Percentiles rank a stretch among this genome's conserved stretches.
Conservation (phyloP, 2,113 vertebrate genomes). For the Rhadina sibilatrix region DNA sequence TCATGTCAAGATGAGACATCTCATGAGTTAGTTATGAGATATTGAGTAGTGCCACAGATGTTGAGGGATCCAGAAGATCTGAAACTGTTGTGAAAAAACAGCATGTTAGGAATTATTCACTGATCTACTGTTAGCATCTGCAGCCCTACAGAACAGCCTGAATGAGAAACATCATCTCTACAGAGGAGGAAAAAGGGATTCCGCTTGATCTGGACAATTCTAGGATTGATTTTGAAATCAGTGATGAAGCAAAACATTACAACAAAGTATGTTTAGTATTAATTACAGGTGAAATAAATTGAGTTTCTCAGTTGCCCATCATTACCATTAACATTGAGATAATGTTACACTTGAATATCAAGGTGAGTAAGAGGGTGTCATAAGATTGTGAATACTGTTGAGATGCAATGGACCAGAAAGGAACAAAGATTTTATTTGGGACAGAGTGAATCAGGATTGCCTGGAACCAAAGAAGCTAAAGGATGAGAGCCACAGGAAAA, state of each 20-base stretch:
- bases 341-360: background rate
- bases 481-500: background rate
- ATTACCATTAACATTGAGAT: background rate
- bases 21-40: background rate
- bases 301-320: background rate
- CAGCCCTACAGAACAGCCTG: background rate
- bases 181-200: background rate
- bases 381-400: background rate
- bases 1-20: background rate
- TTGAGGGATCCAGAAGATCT: background rate
- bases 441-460: background rate
- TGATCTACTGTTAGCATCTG: background rate
- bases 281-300: background rate
- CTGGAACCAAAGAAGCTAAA: background rate
- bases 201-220: background rate
- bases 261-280: background rate
- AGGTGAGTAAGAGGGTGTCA: background rate
- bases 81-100: background rate
- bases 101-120: background rate
- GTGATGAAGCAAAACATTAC: background rate
- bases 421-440: background rate
- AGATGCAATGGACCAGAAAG: background rate
- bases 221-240: background rate
- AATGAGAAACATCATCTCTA: background rate
- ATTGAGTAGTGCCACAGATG: background rate